These are phyloP conservation scores for Bubo scandiacus DNA, from an alignment of 2,113 vertebrate genomes.

Conservation along the genomic window DNA sequence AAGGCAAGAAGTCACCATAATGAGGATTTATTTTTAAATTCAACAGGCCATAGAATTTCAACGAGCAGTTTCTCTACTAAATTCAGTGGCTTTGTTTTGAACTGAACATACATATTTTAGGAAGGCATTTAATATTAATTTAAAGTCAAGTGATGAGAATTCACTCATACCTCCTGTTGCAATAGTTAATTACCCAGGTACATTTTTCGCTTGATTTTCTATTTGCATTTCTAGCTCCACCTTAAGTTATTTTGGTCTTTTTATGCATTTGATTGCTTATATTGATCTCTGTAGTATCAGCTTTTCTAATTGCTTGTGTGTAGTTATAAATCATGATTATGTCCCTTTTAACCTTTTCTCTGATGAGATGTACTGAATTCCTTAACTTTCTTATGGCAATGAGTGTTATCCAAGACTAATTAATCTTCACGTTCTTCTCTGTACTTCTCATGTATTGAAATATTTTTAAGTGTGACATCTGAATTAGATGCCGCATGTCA, in stretches of 20 bases:
- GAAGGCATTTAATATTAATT: conserved; percentile 52
- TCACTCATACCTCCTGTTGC: conserved; percentile 30
- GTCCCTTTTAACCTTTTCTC: conserved; percentile 62
- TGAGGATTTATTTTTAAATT: conserved; percentile 47
- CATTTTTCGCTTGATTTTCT: conserved; percentile 45
- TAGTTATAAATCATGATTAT: conserved; percentile 52
- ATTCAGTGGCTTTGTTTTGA: conserved; percentile 52
- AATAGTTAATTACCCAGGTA: conserved; percentile 48
- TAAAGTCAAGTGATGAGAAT: conserved; percentile 33
- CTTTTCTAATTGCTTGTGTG: conserved; percentile 47
- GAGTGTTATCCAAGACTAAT: background rate
- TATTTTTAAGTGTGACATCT: conserved; percentile 2
- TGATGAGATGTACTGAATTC: conserved; percentile 48
- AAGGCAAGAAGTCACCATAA: conserved; percentile 9
- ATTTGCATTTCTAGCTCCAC: conserved; percentile 61
- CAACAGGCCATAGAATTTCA: conserved; percentile 33
- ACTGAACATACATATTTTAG: conserved; percentile 6
- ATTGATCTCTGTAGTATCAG: conserved; percentile 57
- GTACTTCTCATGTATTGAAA: background rate
- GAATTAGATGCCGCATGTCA: background rate
- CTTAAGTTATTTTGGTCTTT: conserved; percentile 55
- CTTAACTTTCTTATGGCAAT: conserved; percentile 35
- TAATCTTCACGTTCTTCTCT: background rate
- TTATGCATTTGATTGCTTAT: conserved; percentile 48
- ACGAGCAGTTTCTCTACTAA: background rate